These are phyloP conservation scores for Acanthosepion pharaonis DNA, from an alignment of 2,888 invertebrate species.

Conservation along the genomic window DNA sequence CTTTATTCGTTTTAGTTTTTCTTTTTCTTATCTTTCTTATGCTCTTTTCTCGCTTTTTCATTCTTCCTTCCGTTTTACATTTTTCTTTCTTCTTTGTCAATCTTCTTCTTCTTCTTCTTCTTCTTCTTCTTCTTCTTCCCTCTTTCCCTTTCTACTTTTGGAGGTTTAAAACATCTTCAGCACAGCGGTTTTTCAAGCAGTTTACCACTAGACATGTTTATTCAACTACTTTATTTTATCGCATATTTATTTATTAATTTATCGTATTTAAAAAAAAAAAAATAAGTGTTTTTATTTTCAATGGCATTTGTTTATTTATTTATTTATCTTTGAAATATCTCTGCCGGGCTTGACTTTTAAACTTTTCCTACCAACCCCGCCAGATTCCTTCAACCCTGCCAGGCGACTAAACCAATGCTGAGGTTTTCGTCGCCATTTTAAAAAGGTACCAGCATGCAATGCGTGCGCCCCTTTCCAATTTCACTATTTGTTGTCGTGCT, in stretches of 20 bases:
- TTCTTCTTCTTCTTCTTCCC: not conserved
- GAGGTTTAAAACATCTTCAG: not conserved
- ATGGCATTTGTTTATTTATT: not conserved
- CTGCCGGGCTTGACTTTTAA: not conserved
- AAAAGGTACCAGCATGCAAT: conserved; percentile 20
- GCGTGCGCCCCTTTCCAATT: not conserved
- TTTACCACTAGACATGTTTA: not conserved
- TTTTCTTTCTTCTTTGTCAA: no score
- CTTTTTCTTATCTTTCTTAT: no score
- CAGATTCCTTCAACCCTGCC: not conserved
- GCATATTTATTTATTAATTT: not conserved
- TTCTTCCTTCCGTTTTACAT: no score
- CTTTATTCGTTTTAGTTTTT: no score
- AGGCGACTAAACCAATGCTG: not conserved
- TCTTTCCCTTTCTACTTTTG: not conserved
- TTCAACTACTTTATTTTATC: not conserved
- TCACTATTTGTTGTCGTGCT: not conserved
- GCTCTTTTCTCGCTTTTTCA: not conserved
- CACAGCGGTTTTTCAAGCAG: not conserved
- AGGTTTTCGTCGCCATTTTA: not conserved
- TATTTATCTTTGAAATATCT: not conserved
- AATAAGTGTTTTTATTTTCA: not conserved
- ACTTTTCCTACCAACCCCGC: not conserved
- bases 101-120: not conserved
- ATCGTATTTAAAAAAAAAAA: not conserved